A percentile compares a stretch with the other conserved stretches of the same genome.
phyloP scores from a whole-genome alignment of 2,888 invertebrate species.

The Phorcus lineatus region DNA sequence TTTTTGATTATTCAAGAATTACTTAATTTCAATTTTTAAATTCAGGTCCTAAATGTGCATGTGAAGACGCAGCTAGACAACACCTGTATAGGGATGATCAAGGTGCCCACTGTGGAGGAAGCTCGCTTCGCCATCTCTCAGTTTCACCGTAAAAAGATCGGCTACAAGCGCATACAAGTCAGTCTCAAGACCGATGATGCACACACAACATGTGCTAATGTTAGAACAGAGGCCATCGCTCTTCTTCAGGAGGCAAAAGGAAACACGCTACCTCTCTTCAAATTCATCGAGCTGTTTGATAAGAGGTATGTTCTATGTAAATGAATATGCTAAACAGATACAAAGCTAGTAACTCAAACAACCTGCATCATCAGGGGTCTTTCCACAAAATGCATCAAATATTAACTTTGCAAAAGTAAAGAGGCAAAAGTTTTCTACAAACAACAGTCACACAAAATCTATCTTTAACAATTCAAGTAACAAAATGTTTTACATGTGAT shows the following conservation, averaged over 20 bases:
- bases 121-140: constrained; percentile 84
- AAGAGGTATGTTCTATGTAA: constrained; percentile 80
- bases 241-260: constrained; percentile 86
- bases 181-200: constrained; percentile 63
- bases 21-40: background rate
- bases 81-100: constrained; percentile 83
- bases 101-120: constrained; percentile 83
- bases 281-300: constrained; percentile 89
- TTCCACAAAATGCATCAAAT: too few species aligned
- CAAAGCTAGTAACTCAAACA: too few species aligned
- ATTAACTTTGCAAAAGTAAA: too few species aligned
- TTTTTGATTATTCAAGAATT: too few species aligned
- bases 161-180: constrained; percentile 87
- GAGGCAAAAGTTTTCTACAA: too few species aligned
- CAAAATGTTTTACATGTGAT: too few species aligned
- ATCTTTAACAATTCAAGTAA: too few species aligned
- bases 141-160: constrained; percentile 88
- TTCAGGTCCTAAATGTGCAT: constrained; percentile 79
- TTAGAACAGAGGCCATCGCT: constrained; percentile 83
- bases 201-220: constrained; percentile 56
- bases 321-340: too few species aligned
- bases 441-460: too few species aligned
- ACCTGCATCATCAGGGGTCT: too few species aligned
- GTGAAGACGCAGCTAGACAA: constrained; percentile 82
- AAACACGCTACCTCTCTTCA: constrained; percentile 85